These are phyloP conservation scores for Fissipunctia ypsillon DNA, from an alignment of 2,888 invertebrate genomes.

Conservation along the genomic window DNA sequence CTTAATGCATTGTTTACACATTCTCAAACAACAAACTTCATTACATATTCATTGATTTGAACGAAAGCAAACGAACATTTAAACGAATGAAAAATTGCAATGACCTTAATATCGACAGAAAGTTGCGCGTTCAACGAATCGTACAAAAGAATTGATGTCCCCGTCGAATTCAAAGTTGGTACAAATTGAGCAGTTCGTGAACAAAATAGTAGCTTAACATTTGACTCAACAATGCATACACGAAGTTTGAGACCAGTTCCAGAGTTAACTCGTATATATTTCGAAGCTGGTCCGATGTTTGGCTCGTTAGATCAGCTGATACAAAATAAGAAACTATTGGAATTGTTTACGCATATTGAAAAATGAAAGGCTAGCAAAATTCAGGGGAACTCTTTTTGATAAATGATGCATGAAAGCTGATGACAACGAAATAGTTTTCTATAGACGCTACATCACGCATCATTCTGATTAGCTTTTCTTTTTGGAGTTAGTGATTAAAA, in stretches of 20 bases:
- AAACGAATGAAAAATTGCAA: constrained; percentile 22
- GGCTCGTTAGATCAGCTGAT: constrained; percentile 6
- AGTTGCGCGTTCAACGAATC: constrained; percentile 15
- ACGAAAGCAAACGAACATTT: constrained; percentile 26
- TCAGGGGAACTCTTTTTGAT: not conserved
- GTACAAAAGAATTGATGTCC: constrained; percentile 42
- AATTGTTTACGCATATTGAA: not conserved
- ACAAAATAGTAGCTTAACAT: constrained; percentile 13
- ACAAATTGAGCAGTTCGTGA: constrained; percentile 38
- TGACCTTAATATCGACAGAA: constrained; percentile 26
- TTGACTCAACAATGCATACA: constrained; percentile 32
- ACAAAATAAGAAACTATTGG: not conserved
- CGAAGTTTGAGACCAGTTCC: constrained; percentile 15
- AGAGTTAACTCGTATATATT: constrained; percentile 2
- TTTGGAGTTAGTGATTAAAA: not conserved
- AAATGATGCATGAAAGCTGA: not conserved
- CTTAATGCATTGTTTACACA: constrained; percentile 24
- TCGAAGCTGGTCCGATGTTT: constrained; percentile 1
- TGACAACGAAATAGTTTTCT: not conserved
- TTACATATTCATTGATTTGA: constrained; percentile 38
- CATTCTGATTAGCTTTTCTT: not conserved
- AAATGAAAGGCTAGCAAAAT: not conserved
- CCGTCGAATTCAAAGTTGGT: constrained; percentile 11
- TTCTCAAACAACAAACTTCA: constrained; percentile 34
- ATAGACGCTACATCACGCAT: not conserved